phyloP scores from a whole-genome alignment of 2,888 invertebrate genomes.

The Caenorhabditis sp. region DNA sequence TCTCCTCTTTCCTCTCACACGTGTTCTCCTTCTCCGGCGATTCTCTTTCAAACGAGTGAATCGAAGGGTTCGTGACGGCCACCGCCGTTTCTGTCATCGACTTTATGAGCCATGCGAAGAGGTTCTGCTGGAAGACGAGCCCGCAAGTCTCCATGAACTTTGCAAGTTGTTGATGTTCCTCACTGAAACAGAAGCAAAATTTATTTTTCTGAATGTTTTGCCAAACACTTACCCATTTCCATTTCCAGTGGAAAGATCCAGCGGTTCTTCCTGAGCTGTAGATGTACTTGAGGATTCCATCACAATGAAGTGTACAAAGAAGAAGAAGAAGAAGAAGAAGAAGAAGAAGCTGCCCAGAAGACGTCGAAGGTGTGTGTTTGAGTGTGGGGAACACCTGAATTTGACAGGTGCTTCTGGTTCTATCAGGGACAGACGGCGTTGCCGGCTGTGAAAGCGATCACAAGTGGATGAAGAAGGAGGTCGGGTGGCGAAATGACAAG shows the following conservation, averaged over 20 bases:
- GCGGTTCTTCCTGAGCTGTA: conserved; percentile 35
- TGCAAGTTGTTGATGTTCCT: conserved; percentile 1
- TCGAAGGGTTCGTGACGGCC: not conserved
- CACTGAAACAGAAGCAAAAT: not conserved
- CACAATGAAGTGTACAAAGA: not conserved
- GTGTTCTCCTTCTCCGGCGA: conserved; percentile 27
- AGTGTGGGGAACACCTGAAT: conserved; percentile 53
- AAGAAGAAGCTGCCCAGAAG: no score
- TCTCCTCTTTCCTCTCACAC: not conserved
- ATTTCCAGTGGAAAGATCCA: conserved; percentile 43
- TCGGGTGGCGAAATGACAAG: not conserved
- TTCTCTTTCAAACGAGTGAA: not conserved
- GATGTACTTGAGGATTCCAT: conserved; percentile 33
- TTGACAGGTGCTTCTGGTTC: conserved; percentile 62
- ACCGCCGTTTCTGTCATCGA: not conserved
- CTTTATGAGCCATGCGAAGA: not conserved
- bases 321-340: conserved; percentile 1
- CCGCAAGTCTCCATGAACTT: conserved; percentile 11
- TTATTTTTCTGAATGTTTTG: not conserved
- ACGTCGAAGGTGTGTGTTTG: conserved; percentile 20
- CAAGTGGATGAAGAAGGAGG: conserved; percentile 19
- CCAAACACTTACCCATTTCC: conserved; percentile 5
- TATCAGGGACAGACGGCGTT: conserved; percentile 40
- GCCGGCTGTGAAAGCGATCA: conserved; percentile 28
- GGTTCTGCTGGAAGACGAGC: conserved; percentile 1